These are phyloP conservation scores for Drosophila azteca DNA, from an alignment of 1,140 invertebrate genomes.

Conservation along the genomic window DNA sequence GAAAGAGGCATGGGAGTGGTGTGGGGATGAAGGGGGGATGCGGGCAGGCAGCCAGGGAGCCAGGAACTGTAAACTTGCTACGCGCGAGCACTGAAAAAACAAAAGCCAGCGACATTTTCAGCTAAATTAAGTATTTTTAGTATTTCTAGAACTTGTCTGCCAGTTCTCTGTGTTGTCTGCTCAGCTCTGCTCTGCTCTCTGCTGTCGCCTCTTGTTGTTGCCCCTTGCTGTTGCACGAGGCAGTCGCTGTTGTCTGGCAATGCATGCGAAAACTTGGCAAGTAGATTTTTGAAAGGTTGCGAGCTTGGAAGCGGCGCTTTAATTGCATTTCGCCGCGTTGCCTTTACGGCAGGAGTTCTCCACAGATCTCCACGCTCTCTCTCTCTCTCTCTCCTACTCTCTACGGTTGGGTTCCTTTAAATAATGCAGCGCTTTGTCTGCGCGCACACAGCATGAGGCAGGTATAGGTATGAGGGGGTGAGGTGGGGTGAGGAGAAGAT, in stretches of 20 bases:
- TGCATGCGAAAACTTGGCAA: slow-evolving; percentile 74
- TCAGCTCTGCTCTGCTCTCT: background rate
- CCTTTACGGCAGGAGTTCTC: slow-evolving; percentile 18
- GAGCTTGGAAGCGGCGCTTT: slow-evolving; percentile 61
- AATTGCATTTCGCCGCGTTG: slow-evolving; percentile 71
- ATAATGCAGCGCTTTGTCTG: slow-evolving; percentile 78
- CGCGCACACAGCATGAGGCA: slow-evolving; percentile 24
- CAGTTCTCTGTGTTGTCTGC: slow-evolving; percentile 27
- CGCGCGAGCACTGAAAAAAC: slow-evolving; percentile 51
- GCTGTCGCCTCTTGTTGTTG: too few species aligned
- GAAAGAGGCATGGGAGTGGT: background rate
- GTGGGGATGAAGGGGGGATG: background rate
- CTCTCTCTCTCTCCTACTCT: background rate
- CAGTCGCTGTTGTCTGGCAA: slow-evolving; percentile 56
- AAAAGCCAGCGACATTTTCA: slow-evolving; percentile 79
- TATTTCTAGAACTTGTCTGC: slow-evolving; percentile 73
- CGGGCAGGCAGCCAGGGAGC: too few species aligned
- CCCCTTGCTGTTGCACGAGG: slow-evolving; percentile 4
- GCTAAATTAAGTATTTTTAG: slow-evolving; percentile 81
- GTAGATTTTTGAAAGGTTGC: slow-evolving; percentile 76
- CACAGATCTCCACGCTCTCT: background rate
- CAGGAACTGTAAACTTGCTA: slow-evolving; percentile 54
- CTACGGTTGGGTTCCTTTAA: slow-evolving; percentile 49
- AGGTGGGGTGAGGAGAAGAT: too few species aligned
- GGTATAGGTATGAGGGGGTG: background rate